A percentile compares a stretch with the other conserved stretches of the same genome.
Evolutionary conservation across 2,113 vertebrate genomes (phyloP).

Genomic region (Carollia perspicillata): DNA sequence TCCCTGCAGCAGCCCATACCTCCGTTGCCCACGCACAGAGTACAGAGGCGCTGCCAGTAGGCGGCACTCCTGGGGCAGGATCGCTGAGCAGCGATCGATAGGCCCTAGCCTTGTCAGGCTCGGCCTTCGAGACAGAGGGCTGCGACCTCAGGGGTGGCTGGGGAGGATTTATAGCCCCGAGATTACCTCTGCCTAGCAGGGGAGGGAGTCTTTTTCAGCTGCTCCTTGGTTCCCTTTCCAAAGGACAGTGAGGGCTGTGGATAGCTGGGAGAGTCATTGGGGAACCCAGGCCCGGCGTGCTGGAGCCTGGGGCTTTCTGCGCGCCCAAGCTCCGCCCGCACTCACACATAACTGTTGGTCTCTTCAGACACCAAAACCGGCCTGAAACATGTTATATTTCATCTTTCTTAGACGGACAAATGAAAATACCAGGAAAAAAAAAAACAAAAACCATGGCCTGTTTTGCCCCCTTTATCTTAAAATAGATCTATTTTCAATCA

Average conservation of each 20-base stretch:
- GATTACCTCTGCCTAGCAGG: fast-evolving
- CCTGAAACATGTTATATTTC: background rate
- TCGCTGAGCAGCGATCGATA: background rate
- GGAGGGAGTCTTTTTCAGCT: background rate
- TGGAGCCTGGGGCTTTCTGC: fast-evolving
- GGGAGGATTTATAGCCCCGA: background rate
- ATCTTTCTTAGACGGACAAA: background rate
- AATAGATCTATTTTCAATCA: background rate
- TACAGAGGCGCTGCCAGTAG: background rate
- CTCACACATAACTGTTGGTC: background rate
- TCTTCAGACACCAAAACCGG: background rate
- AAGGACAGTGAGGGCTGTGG: background rate
- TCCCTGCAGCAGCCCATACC: background rate
- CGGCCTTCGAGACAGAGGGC: background rate
- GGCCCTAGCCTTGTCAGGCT: background rate
- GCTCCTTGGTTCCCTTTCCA: background rate
- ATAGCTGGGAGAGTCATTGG: fast-evolving
- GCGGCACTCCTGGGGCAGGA: conserved; percentile 14
- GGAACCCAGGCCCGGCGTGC: fast-evolving
- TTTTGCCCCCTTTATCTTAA: background rate
- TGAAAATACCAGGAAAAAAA: background rate
- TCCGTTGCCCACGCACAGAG: fast-evolving
- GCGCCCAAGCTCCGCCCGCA: fast-evolving
- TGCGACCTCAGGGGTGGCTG: background rate
- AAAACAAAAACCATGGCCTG: background rate